Evolutionary conservation across 2,888 invertebrate genomes (phyloP).

Genomic region (Drosophila glabriapex): DNA sequence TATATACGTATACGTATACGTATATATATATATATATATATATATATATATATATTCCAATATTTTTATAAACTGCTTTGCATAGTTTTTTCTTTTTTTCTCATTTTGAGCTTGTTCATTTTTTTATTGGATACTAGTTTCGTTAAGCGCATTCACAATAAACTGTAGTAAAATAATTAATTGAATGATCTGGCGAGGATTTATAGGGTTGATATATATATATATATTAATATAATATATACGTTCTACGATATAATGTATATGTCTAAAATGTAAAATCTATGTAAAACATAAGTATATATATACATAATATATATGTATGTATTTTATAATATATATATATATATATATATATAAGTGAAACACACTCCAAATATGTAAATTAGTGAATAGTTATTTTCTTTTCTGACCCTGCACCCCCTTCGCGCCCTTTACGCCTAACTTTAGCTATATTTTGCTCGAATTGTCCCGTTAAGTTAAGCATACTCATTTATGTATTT

Average conservation of each 20-base stretch:
- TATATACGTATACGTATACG: constrained; percentile 16
- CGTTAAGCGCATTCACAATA: constrained; percentile 56
- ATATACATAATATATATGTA: constrained; percentile 43
- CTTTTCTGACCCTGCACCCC: constrained; percentile 7
- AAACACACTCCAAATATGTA: constrained; percentile 82
- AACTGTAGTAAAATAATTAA: constrained; percentile 63
- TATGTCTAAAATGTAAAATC: constrained; percentile 71
- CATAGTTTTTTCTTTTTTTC: constrained; percentile 36
- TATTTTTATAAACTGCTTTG: constrained; percentile 54
- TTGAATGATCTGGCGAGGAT: constrained; percentile 41
- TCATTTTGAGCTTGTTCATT: constrained; percentile 35
- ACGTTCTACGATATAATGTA: constrained; percentile 66
- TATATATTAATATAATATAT: constrained; percentile 17
- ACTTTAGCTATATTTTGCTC: constrained; percentile 60
- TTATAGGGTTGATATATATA: constrained; percentile 24
- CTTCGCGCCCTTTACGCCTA: background rate
- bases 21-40: constrained; percentile 18
- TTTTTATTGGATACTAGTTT: constrained; percentile 30
- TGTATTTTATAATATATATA: constrained; percentile 25
- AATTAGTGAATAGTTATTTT: constrained; percentile 59
- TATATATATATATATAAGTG: constrained; percentile 51
- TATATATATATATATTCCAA: constrained; percentile 30
- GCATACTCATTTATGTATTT: constrained; percentile 10
- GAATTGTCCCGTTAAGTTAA: constrained; percentile 34
- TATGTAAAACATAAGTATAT: constrained; percentile 73